Percentiles rank a stretch among this genome's conserved stretches.
Evolutionary conservation across 1,140 invertebrate genomes (phyloP).

Genomic region (Coenobita brevimanus): DNA sequence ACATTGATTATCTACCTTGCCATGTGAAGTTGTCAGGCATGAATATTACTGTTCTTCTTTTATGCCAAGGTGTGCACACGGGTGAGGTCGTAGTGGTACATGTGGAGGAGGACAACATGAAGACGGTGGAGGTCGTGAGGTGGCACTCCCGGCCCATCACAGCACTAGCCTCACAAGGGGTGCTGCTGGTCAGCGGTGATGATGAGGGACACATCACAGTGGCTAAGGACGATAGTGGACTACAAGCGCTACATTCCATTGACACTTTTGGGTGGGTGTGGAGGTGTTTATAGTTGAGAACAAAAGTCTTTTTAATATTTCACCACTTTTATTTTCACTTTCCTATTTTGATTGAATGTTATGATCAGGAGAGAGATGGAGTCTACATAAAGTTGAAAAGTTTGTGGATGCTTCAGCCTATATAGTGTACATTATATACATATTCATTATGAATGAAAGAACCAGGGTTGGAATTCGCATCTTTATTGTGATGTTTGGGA

Average conservation of each 20-base stretch:
- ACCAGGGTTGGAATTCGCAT: too few species aligned
- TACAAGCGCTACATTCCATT: slow-evolving; percentile 19
- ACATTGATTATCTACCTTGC: too few species aligned
- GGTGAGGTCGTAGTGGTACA: slow-evolving; percentile 33
- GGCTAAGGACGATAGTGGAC: slow-evolving; percentile 14
- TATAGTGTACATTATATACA: too few species aligned
- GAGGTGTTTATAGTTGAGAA: background rate
- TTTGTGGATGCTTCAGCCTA: too few species aligned
- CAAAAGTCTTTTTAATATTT: too few species aligned
- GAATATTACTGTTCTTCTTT: too few species aligned
- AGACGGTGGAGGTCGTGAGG: background rate
- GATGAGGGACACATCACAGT: slow-evolving; percentile 32
- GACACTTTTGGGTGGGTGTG: slow-evolving; percentile 30
- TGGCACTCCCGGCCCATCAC: slow-evolving; percentile 51
- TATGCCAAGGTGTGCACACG: slow-evolving; percentile 17
- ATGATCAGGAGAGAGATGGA: too few species aligned
- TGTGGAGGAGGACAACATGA: background rate
- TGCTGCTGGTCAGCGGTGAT: slow-evolving; percentile 32
- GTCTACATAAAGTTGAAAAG: too few species aligned
- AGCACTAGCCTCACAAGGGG: slow-evolving; percentile 45
- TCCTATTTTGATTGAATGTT: background rate
- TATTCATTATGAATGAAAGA: too few species aligned
- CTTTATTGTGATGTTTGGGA: too few species aligned
- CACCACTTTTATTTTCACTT: background rate
- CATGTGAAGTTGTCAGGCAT: too few species aligned